A percentile compares a stretch with the other conserved stretches of the same genome.
Conservation (phyloP, 2,888 invertebrate species). For the Auanema freiburgensis region DNA sequence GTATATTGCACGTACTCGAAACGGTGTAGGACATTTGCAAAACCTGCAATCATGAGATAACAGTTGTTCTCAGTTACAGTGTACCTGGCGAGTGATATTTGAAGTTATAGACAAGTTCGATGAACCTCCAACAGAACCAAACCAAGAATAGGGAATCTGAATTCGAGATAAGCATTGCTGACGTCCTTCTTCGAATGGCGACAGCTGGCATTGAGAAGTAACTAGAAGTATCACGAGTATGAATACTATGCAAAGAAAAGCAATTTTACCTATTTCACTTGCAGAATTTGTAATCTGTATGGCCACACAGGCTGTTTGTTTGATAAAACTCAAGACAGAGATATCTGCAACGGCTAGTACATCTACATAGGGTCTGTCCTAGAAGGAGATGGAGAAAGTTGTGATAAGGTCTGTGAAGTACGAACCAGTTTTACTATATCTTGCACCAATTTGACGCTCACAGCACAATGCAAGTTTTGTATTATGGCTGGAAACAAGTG, state of each 20-base stretch:
- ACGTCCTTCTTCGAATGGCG: conserved; percentile 31
- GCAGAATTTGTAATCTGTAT: conserved; percentile 45
- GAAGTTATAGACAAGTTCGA: neutral
- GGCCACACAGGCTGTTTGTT: conserved; percentile 47
- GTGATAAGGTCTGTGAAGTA: neutral
- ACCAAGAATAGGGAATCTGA: conserved; percentile 58
- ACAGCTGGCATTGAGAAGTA: conserved; percentile 31
- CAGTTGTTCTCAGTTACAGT: no score
- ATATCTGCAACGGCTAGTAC: conserved; percentile 51
- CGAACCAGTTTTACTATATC: conserved; percentile 17
- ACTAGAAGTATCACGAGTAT: conserved; percentile 10
- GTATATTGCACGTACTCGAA: conserved; percentile 41
- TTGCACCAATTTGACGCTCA: conserved; percentile 19
- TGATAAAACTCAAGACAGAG: conserved; percentile 38
- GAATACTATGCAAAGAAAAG: neutral
- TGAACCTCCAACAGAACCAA: conserved; percentile 30
- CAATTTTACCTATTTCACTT: conserved; percentile 25
- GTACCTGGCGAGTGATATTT: no score
- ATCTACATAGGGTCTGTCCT: conserved; percentile 60
- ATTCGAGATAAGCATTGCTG: conserved; percentile 52
- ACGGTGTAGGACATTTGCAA: conserved; percentile 42
- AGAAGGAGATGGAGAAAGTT: neutral
- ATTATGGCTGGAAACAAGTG: conserved; percentile 12
- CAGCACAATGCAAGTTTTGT: conserved; percentile 22
- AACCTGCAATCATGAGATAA: conserved; percentile 17